phyloP scores from a whole-genome alignment of 2,888 invertebrate species.

The Lycia hirtaria region DNA sequence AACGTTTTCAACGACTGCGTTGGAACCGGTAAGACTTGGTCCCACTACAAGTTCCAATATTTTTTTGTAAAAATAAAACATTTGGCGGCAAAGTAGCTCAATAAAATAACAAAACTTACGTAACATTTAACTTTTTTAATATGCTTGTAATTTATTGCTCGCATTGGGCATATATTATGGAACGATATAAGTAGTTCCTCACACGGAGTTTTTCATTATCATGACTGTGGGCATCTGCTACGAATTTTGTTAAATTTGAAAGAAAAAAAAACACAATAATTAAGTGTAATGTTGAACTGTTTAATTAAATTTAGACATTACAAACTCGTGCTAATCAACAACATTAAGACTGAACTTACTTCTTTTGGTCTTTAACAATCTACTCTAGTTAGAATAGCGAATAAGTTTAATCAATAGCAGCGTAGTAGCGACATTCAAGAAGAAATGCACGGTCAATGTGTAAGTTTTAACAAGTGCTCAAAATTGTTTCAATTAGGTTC shows the following conservation, averaged over 20 bases:
- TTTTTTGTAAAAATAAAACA: no score
- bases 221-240: not conserved
- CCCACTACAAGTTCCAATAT: constrained; percentile 11
- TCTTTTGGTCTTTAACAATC: constrained; percentile 77
- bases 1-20: not conserved
- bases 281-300: not conserved
- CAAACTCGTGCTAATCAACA: constrained; percentile 48
- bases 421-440: constrained; percentile 74
- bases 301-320: constrained; percentile 37
- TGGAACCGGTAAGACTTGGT: constrained; percentile 34
- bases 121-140: not conserved
- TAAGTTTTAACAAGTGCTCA: constrained; percentile 84
- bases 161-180: no score
- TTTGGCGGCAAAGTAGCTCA: not conserved
- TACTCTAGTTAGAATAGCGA: constrained; percentile 77
- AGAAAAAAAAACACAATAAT: not conserved
- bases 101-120: not conserved
- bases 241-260: not conserved
- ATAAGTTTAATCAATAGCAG: constrained; percentile 61
- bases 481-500: constrained; percentile 81
- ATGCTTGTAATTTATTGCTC: no score
- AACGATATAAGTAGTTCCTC: no score
- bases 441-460: constrained; percentile 82
- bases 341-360: constrained; percentile 72
- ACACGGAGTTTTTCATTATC: not conserved